These are phyloP conservation scores for Kuschelorhynchus macadamiae DNA, from an alignment of 2,888 invertebrate species.

Conservation along the genomic window DNA sequence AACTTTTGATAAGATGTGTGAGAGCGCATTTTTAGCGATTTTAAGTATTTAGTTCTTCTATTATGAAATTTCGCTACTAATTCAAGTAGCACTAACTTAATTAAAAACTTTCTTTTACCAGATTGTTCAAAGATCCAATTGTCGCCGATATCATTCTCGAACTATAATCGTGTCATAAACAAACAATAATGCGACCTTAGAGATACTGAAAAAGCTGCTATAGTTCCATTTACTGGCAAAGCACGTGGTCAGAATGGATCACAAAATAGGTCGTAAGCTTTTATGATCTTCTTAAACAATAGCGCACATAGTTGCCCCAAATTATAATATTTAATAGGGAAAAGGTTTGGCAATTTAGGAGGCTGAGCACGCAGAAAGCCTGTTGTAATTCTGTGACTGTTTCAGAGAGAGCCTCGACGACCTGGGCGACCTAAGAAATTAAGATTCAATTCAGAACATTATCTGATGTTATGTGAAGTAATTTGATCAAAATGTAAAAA, in stretches of 20 bases:
- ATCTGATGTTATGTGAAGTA: constrained; percentile 36
- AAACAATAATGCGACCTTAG: constrained; percentile 14
- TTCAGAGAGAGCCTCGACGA: constrained; percentile 43
- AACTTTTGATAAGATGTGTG: too few species aligned
- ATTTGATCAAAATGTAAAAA: constrained; percentile 42
- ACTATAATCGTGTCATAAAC: background rate
- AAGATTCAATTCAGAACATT: constrained; percentile 42
- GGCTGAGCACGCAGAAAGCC: constrained; percentile 42
- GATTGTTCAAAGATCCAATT: constrained; percentile 4
- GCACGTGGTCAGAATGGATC: constrained; percentile 49
- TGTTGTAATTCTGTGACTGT: constrained; percentile 40
- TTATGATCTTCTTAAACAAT: constrained; percentile 47
- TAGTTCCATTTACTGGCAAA: constrained; percentile 37
- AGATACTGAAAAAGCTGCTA: background rate
- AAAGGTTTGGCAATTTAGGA: constrained; percentile 44
- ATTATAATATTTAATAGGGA: constrained; percentile 49
- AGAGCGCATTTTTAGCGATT: too few species aligned
- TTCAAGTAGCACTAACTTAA: background rate
- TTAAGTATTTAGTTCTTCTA: too few species aligned
- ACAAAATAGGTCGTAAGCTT: constrained; percentile 49
- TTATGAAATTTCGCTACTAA: too few species aligned
- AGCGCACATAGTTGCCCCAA: constrained; percentile 46
- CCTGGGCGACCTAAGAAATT: constrained; percentile 44
- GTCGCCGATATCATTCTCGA: background rate
- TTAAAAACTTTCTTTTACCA: background rate